Evolutionary conservation across 2,888 invertebrate genomes (phyloP), one percentile per base, ranked within the genome.

Genomic region (Labia minor): DNA sequence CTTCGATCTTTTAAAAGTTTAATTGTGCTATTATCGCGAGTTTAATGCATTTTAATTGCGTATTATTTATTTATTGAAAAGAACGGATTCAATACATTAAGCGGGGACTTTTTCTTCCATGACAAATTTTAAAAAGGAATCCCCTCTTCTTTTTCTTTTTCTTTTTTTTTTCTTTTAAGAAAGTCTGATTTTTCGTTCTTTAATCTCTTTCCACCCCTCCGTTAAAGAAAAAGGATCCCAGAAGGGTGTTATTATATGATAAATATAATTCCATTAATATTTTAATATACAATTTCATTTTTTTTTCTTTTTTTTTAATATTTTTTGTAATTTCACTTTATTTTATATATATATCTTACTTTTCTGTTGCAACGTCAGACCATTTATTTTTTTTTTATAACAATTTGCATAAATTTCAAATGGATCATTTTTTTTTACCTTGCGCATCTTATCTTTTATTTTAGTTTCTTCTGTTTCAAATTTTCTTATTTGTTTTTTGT

Each of bases 401-500:
- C n/a, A n/a, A n/a, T n/a, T 26, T 26, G 4, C 26, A 3, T 8
- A 6, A n/a, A 3, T 26, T 26, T 26, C 8, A 26, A 26, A 26
- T 6, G 26, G 26, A 8, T 26, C 4, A 6, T 26, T 26, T 26
- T 6, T 26, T 26, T 26, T 26, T n/a, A n/a, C 61, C 19, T 33
- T 19, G 16, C 33, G 65, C 49, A 19, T 21, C 37, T 20, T 65
- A 49, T 65, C 65, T 21, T 18, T 37, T 62, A 65, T 66, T 62
- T 66, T 61, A 62, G 62, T n/a, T 21, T 20, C 33, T 62, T 66
- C 33, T 62, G 21, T 49, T 66, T 37, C 37, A 66, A 62, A 62
- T 62, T 66, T 66, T 66, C 63, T 66, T 62, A 62, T 66, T 62
- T 62, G 66, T 26, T 26, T 26, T n/a, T n/a, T 6, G 8, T 26